phyloP scores from a whole-genome alignment of 2,113 vertebrate genomes.

The Elephas maximus region DNA sequence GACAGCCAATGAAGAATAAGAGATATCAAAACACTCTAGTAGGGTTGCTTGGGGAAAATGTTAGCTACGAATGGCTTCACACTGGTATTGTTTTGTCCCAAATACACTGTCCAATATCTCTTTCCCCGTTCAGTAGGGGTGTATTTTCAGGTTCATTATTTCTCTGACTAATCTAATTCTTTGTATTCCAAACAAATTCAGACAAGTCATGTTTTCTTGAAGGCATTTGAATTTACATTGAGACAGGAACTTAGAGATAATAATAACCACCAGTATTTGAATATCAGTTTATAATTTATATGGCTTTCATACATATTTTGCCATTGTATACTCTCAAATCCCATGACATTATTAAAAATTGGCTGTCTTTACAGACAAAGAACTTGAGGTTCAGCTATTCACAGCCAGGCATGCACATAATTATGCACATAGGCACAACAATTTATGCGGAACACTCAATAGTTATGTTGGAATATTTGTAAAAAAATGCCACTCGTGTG shows the following conservation, averaged over 20 bases:
- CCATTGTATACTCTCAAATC: not conserved
- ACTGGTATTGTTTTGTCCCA: not conserved
- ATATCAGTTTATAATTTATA: not conserved
- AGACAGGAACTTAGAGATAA: not conserved
- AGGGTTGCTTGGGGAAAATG: not conserved
- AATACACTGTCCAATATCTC: not conserved
- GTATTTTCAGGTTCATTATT: slow-evolving; percentile 36
- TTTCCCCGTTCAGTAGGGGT: not conserved
- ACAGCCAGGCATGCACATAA: not conserved
- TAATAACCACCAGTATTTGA: not conserved
- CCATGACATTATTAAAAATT: not conserved
- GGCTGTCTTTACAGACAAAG: not conserved
- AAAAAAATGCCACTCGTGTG: not conserved
- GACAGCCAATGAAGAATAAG: not conserved
- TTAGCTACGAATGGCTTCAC: not conserved
- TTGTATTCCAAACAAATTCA: slow-evolving; percentile 24
- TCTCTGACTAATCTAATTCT: slow-evolving; percentile 23
- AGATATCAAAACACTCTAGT: not conserved
- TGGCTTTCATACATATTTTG: not conserved
- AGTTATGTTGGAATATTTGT: not conserved
- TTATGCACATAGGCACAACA: not conserved
- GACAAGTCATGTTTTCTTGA: not conserved
- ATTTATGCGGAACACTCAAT: not conserved
- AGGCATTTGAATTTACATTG: not conserved
- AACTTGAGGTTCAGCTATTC: not conserved